phyloP scores from a whole-genome alignment of 2,113 vertebrate species.

The Atherinomorus stipes region DNA sequence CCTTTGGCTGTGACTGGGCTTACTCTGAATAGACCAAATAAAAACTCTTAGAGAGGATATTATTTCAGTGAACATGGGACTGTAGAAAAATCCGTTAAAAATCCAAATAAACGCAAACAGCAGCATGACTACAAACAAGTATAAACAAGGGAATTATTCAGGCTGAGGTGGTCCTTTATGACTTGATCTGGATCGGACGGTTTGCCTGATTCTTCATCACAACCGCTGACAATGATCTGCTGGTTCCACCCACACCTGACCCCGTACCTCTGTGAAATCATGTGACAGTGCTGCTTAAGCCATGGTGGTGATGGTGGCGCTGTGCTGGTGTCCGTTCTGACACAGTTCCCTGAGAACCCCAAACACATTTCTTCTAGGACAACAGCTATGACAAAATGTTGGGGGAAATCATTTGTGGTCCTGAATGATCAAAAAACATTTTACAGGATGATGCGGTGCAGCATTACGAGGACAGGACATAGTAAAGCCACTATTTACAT shows the following conservation, averaged over 20 bases:
- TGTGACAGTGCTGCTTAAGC: conserved; percentile 29
- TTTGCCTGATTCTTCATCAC: background rate
- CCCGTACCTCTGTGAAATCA: background rate
- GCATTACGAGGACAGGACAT: conserved; percentile 60
- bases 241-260: conserved; percentile 14
- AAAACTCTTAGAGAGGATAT: background rate
- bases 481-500: conserved; percentile 72
- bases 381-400: conserved; percentile 69
- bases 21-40: background rate
- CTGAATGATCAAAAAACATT: conserved; percentile 47
- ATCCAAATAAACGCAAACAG: background rate
- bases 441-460: conserved; percentile 57
- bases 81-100: no score
- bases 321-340: conserved; percentile 66
- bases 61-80: no score
- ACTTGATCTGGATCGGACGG: background rate
- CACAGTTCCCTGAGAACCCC: conserved; percentile 83
- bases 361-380: conserved; percentile 65
- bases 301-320: conserved; percentile 45
- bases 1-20: no score
- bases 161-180: background rate
- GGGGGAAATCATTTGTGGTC: conserved; percentile 47
- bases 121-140: background rate
- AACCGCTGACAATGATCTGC: conserved; percentile 8
- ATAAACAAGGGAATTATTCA: no score